Conservation (phyloP, 2,888 invertebrate species). For the Platycheirus albimanus region DNA sequence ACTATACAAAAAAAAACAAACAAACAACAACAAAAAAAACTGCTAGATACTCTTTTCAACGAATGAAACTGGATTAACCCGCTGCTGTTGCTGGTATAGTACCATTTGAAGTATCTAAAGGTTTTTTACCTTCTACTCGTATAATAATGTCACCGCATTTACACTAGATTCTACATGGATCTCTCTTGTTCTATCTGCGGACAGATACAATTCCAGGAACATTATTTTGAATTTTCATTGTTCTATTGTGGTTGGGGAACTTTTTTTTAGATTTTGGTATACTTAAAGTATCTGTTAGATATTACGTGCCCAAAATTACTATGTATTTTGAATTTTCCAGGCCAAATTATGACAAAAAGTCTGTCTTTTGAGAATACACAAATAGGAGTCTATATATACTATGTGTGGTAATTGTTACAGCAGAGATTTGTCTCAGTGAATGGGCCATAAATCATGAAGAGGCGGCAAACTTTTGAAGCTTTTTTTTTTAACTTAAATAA, state of each 20-base stretch:
- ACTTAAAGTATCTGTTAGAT: slow-evolving; percentile 48
- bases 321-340: slow-evolving; percentile 49
- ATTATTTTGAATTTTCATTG: slow-evolving; percentile 71
- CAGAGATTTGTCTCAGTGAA: slow-evolving; percentile 59
- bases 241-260: slow-evolving; percentile 28
- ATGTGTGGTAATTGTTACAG: slow-evolving; percentile 67
- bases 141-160: slow-evolving; percentile 71
- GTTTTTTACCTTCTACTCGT: slow-evolving; percentile 37
- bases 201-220: slow-evolving; percentile 48
- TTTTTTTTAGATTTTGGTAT: slow-evolving; percentile 27
- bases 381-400: slow-evolving; percentile 26
- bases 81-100: slow-evolving; percentile 54
- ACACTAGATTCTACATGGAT: slow-evolving; percentile 60
- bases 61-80: slow-evolving; percentile 67
- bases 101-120: slow-evolving; percentile 42
- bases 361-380: slow-evolving; percentile 9
- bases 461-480: slow-evolving; percentile 60
- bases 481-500: background rate
- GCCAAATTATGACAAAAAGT: slow-evolving; percentile 35
- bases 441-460: slow-evolving; percentile 65
- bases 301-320: slow-evolving; percentile 70
- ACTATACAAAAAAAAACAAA: slow-evolving; percentile 7
- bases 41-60: slow-evolving; percentile 39
- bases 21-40: slow-evolving; percentile 7
- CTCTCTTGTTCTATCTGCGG: background rate